Evolutionary conservation across 1,140 invertebrate genomes (phyloP).

Genomic region (Platyscapa corneri): DNA sequence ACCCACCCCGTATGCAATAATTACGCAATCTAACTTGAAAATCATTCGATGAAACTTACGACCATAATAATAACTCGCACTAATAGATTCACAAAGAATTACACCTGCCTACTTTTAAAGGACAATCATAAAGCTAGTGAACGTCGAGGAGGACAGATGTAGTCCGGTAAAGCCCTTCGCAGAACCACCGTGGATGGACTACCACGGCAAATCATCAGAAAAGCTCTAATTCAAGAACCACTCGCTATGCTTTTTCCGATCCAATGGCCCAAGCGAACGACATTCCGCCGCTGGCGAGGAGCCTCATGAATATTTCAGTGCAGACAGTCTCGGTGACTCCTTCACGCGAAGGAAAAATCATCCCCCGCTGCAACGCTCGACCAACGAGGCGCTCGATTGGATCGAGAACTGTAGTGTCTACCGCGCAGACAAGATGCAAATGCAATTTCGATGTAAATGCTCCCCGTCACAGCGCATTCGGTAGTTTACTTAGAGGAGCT

Average conservation of each 20-base stretch:
- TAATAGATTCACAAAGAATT: background rate
- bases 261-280: background rate
- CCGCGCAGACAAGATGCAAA: background rate
- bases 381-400: conserved; percentile 8
- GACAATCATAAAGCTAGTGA: background rate
- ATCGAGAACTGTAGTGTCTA: background rate
- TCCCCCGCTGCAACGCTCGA: background rate
- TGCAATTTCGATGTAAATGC: conserved; percentile 49
- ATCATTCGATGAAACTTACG: no score
- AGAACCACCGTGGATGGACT: background rate
- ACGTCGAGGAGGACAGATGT: background rate
- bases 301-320: conserved; percentile 29
- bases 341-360: conserved; percentile 4
- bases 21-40: no score
- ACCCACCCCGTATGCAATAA: no score
- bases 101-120: background rate
- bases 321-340: background rate
- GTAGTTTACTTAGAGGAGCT: background rate
- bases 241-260: background rate
- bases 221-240: background rate
- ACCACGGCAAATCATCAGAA: background rate
- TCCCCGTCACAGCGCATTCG: background rate
- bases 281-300: background rate
- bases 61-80: no score
- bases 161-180: background rate